A percentile compares a stretch with the other conserved stretches of the same genome.
These are phyloP conservation scores for Ptychadena robeensis DNA, from an alignment of 2,797 vertebrate species.

Conservation along the genomic window DNA sequence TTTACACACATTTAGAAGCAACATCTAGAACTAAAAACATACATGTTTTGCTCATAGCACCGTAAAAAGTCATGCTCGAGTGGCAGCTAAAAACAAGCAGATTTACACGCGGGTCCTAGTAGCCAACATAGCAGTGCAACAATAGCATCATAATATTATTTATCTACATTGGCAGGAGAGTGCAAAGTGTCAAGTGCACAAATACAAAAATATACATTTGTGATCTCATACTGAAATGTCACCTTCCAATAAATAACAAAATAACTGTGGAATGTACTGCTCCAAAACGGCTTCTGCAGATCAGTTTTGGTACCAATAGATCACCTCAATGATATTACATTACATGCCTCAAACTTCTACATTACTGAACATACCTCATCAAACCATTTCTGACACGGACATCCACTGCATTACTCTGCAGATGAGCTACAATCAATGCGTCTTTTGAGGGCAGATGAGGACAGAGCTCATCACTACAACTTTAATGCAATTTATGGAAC, in stretches of 20 bases:
- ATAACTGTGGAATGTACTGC: conserved; percentile 46
- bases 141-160: background rate
- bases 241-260: conserved; percentile 43
- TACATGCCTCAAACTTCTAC: background rate
- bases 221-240: conserved; percentile 17
- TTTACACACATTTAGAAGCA: background rate
- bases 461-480: background rate
- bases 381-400: background rate
- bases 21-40: background rate
- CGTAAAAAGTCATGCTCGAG: background rate
- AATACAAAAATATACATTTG: conserved; percentile 14
- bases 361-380: background rate
- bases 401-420: background rate
- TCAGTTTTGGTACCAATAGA: background rate
- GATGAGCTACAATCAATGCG: conserved; percentile 8
- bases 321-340: background rate
- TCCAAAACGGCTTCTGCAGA: background rate
- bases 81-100: background rate
- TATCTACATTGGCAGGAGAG: conserved; percentile 26
- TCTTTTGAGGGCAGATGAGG: background rate
- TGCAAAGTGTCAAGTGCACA: conserved; percentile 54
- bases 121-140: conserved; percentile 5
- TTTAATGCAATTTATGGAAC: background rate
- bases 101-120: conserved; percentile 5
- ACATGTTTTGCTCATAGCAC: conserved; percentile 5